These are phyloP conservation scores for Apis laboriosa DNA, from an alignment of 1,140 invertebrate species.

Conservation along the genomic window DNA sequence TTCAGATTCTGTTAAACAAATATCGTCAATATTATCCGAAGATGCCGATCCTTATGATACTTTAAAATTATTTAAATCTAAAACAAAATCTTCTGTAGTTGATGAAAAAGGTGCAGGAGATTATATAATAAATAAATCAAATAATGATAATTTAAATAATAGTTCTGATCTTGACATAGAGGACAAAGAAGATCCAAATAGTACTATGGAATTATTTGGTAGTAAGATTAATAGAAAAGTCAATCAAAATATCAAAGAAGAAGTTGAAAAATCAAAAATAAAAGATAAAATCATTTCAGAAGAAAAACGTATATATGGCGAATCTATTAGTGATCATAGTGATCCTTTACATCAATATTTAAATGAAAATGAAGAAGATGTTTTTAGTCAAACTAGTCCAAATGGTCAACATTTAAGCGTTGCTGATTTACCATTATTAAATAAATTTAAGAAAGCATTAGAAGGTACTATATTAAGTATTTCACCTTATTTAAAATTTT, in stretches of 20 bases:
- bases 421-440: slow-evolving; percentile 84
- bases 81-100: slow-evolving; percentile 63
- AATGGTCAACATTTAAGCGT: slow-evolving; percentile 79
- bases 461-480: slow-evolving; percentile 89
- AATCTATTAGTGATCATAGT: slow-evolving; percentile 86
- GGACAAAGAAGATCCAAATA: slow-evolving; percentile 46
- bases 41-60: slow-evolving; percentile 75
- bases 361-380: slow-evolving; percentile 83
- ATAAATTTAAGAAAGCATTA: slow-evolving; percentile 88
- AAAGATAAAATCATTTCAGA: slow-evolving; percentile 75
- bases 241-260: slow-evolving; percentile 27
- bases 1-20: slow-evolving; percentile 65
- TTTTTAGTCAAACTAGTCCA: slow-evolving; percentile 65
- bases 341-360: slow-evolving; percentile 89
- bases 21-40: slow-evolving; percentile 69
- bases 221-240: slow-evolving; percentile 9
- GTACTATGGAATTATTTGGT: slow-evolving; percentile 61
- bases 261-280: slow-evolving; percentile 55
- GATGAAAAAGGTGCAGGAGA: slow-evolving; percentile 63
- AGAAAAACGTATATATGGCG: slow-evolving; percentile 81
- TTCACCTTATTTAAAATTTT: slow-evolving; percentile 93
- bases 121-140: slow-evolving; percentile 40
- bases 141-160: slow-evolving; percentile 59
- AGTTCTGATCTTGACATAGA: slow-evolving; percentile 11
- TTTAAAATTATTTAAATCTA: slow-evolving; percentile 76